These are phyloP conservation scores for Oncorhynchus masou DNA, from an alignment of 2,113 vertebrate species.

Conservation along the genomic window DNA sequence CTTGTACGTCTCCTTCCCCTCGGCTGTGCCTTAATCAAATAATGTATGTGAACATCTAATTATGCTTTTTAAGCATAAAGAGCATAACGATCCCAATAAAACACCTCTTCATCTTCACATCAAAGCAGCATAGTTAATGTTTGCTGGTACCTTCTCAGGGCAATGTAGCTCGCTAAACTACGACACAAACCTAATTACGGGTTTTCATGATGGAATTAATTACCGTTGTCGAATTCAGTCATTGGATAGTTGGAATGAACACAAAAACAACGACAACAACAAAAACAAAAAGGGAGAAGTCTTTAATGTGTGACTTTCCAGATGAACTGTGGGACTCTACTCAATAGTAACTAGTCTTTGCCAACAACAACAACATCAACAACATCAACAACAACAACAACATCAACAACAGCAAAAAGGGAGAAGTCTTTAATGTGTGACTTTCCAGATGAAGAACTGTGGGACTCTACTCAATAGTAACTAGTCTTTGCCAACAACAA, in stretches of 20 bases:
- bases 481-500: no score
- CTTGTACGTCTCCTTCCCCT: slow-evolving; percentile 57
- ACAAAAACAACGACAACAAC: slow-evolving; percentile 21
- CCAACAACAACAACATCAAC: slow-evolving; percentile 39
- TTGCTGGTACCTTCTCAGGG: slow-evolving; percentile 50
- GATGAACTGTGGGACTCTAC: no score
- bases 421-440: no score
- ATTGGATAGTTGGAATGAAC: slow-evolving; percentile 51
- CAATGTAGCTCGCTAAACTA: slow-evolving; percentile 36
- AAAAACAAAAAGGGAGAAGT: no score
- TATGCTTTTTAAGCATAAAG: slow-evolving; percentile 64
- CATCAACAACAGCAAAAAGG: no score
- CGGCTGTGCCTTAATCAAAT: slow-evolving; percentile 68
- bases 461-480: no score
- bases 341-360: no score
- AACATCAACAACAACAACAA: slow-evolving; percentile 1
- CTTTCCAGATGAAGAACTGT: no score
- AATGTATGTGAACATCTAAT: slow-evolving; percentile 69
- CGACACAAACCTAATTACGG: slow-evolving; percentile 63
- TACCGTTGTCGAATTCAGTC: slow-evolving; percentile 43
- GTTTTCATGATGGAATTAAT: slow-evolving; percentile 60
- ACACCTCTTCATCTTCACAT: slow-evolving; percentile 53
- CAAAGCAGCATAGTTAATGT: slow-evolving; percentile 51
- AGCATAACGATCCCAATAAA: slow-evolving; percentile 48
- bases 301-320: no score